Evolutionary conservation across 2,888 invertebrate genomes (phyloP), one percentile per base, ranked within the genome.

Genomic region (Monochamus alternatus): DNA sequence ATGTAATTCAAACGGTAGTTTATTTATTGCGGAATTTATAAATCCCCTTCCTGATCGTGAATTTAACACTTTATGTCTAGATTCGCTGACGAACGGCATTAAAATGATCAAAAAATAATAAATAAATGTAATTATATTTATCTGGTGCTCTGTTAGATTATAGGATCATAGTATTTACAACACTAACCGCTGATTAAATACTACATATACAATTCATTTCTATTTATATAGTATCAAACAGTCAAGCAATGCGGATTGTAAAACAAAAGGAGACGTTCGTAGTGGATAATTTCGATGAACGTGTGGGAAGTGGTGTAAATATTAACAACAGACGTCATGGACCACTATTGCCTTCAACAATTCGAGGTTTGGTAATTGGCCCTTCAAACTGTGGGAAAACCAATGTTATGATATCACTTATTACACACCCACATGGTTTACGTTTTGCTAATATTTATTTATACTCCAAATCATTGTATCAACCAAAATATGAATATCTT

Each of bases 1-100:
- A 32, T 81, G 80, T 44, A 81, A 60, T 73, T 81, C 81, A 64
- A 81, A 68, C 9, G 51, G 51, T n/a, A 2, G 81, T 62, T 78
- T 79, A 77, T 80, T 79, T 31, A 79, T 80, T 55, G 65, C 51
- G 47, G 72, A 70, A 51, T 80, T 80, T 10, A 80, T 44, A 14
- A 80, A 52, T 58, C 80, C 80, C 55, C 55, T 59, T 69, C 78
- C 80, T 44, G 43, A 7, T 47, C 10, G 30, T 30, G 47, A 31
- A 8, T 55, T 44, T 47, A n/a, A 44, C 8, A 10, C 5, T 47
- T 66, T 31, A 62, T 32, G 38, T 38, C 22, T 62, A 62, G 9
- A 14, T 62, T 10, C 8, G 7, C 10, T 14, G 62, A 62, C 10
- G 38, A 14, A 32, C 38, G 30, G 32, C 62, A 62, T 62, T 62